Conservation (phyloP, 2,888 invertebrate genomes). For the Metellina segmentata region DNA sequence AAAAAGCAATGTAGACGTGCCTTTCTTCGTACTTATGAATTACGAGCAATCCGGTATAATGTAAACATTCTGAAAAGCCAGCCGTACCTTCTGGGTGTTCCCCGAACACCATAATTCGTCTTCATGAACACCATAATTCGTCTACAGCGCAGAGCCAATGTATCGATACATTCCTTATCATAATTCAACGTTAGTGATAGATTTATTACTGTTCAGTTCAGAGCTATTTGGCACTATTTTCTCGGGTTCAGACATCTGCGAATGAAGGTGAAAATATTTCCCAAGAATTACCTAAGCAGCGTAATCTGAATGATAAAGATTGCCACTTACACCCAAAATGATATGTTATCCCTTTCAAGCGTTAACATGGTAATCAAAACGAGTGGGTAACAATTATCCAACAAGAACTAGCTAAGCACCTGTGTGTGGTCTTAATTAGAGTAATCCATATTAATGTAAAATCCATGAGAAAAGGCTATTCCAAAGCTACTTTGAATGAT, state of each 20-base stretch:
- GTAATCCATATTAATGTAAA: no score
- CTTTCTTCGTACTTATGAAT: background rate
- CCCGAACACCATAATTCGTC: background rate
- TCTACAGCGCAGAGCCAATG: background rate
- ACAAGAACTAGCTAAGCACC: background rate
- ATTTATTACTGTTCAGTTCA: background rate
- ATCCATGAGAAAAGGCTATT: no score
- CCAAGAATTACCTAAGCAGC: background rate
- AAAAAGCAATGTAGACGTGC: no score
- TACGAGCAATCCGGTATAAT: background rate
- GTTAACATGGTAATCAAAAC: constrained; percentile 20
- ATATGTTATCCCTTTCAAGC: background rate
- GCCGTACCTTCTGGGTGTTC: background rate
- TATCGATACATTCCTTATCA: background rate
- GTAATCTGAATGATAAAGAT: constrained; percentile 4
- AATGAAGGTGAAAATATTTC: constrained; percentile 4
- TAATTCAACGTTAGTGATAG: background rate
- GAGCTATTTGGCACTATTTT: constrained; percentile 6
- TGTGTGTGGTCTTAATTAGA: background rate
- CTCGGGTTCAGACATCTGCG: background rate
- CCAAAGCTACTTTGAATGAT: no score
- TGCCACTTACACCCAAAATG: background rate
- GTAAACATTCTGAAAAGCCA: background rate
- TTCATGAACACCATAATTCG: no score
- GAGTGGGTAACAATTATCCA: constrained; percentile 2